A percentile compares a stretch with the other conserved stretches of the same genome.
Evolutionary conservation across 2,113 vertebrate genomes (phyloP).

Genomic region (Lasiurus cinereus): DNA sequence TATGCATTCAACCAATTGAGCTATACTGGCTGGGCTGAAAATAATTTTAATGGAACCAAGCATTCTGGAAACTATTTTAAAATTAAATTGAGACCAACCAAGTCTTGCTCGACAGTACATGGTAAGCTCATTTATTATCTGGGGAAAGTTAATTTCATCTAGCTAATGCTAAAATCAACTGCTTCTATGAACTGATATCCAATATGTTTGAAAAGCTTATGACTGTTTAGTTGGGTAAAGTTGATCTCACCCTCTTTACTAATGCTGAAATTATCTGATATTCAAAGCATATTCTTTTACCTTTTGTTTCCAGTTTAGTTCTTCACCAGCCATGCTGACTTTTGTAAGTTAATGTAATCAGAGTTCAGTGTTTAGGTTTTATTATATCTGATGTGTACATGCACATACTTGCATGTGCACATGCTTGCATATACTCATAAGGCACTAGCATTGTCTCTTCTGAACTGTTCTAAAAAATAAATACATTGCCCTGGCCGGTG

Average conservation of each 20-base stretch:
- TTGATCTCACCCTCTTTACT: conserved; percentile 45
- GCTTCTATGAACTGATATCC: conserved; percentile 31
- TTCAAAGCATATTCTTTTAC: conserved; percentile 33
- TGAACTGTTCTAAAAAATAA: conserved; percentile 15
- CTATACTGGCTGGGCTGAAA: neutral
- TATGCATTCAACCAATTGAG: too few relatives aligned
- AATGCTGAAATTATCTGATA: conserved; percentile 45
- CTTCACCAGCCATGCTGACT: neutral
- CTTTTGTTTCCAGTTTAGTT: conserved; percentile 23
- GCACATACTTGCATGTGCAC: neutral
- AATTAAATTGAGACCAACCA: conserved; percentile 57
- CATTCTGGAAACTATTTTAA: conserved; percentile 63
- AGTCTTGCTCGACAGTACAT: conserved; percentile 8
- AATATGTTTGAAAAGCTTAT: conserved; percentile 27
- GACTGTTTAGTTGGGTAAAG: conserved; percentile 21
- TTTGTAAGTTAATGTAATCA: neutral
- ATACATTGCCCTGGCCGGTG: too few relatives aligned
- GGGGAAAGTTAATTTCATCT: conserved; percentile 46
- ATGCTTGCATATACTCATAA: neutral
- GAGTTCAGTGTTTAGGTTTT: neutral
- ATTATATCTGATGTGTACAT: neutral
- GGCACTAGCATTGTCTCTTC: neutral
- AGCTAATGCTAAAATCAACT: neutral
- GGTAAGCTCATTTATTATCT: conserved; percentile 59
- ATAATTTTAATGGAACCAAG: conserved; percentile 25